Percentiles rank a stretch among this genome's conserved stretches.
Evolutionary conservation across 2,797 vertebrate species (phyloP).

Genomic region (Notoglanidium macrostoma): DNA sequence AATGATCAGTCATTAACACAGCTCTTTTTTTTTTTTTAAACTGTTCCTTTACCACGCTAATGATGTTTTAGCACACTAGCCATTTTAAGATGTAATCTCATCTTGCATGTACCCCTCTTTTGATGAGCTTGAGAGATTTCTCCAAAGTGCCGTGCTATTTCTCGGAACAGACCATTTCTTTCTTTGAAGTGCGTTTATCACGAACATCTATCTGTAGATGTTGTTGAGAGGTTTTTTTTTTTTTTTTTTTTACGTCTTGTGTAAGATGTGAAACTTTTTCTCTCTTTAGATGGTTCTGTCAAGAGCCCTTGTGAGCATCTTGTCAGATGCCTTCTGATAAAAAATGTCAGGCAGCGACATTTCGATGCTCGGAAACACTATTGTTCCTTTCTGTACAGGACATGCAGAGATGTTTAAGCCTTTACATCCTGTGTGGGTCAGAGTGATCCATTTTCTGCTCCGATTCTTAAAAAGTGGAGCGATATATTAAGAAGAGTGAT

Average conservation of each 20-base stretch:
- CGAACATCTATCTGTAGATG: slow-evolving; percentile 1
- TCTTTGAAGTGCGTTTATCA: neutral
- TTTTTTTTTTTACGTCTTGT: neutral
- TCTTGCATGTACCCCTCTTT: neutral
- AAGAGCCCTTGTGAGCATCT: neutral
- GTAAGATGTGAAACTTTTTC: slow-evolving; percentile 1
- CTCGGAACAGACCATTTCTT: slow-evolving; percentile 8
- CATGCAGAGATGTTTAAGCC: neutral
- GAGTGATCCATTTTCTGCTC: neutral
- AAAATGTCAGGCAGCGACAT: slow-evolving; percentile 16
- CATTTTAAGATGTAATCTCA: neutral
- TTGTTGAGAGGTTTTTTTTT: neutral
- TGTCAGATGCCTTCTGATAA: slow-evolving; percentile 23
- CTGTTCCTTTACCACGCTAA: neutral
- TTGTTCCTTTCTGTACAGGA: neutral
- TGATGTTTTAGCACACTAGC: slow-evolving; percentile 1
- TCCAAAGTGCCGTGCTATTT: neutral
- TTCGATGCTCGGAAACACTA: slow-evolving; percentile 4
- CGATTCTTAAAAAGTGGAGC: too few species aligned
- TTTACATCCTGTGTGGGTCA: neutral
- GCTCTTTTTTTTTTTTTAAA: neutral
- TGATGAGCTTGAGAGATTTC: neutral
- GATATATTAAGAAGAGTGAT: neutral
- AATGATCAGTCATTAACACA: neutral
- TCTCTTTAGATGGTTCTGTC: slow-evolving; percentile 7